Evolutionary conservation across 2,113 vertebrate genomes (phyloP).

Genomic region (Campylomormyrus tamandua): DNA sequence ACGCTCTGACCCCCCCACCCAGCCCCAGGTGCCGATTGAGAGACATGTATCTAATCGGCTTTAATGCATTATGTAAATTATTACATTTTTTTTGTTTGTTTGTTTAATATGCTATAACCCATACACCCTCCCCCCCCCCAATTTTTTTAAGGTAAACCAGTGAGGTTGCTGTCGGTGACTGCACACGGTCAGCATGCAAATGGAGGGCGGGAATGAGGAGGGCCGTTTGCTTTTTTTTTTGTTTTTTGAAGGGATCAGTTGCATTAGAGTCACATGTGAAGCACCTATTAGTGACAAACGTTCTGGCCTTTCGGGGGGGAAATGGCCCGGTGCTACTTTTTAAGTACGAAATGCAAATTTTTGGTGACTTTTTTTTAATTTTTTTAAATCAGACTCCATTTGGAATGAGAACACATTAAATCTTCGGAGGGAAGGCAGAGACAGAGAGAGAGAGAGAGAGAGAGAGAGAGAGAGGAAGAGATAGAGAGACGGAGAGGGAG

Average conservation of each 20-base stretch:
- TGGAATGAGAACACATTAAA: conserved; percentile 81
- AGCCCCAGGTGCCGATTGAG: conserved; percentile 28
- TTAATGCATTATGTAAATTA: conserved; percentile 68
- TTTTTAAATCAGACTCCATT: conserved; percentile 49
- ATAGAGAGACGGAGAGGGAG: too few relatives aligned
- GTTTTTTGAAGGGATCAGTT: conserved; percentile 65
- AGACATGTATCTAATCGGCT: conserved; percentile 59
- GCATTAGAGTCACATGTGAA: conserved; percentile 83
- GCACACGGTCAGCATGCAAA: conserved; percentile 60
- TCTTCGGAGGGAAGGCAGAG: too few relatives aligned
- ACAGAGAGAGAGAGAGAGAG: too few relatives aligned
- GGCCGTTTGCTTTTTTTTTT: conserved; percentile 18
- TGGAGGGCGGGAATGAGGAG: conserved; percentile 36
- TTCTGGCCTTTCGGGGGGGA: conserved; percentile 83
- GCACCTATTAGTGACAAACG: conserved; percentile 85
- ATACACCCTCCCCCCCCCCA: background rate
- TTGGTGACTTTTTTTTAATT: conserved; percentile 58
- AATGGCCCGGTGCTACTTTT: conserved; percentile 91
- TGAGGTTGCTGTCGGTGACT: conserved; percentile 19
- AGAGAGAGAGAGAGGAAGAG: too few relatives aligned
- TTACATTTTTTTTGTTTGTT: conserved; percentile 33
- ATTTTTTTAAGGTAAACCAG: conserved; percentile 18
- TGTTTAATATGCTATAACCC: conserved; percentile 37
- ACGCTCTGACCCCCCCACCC: conserved; percentile 3
- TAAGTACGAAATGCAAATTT: conserved; percentile 96